Evolutionary conservation across 2,113 vertebrate species (phyloP), one percentile per base, ranked within the genome.

Genomic region (Pelobates fuscus): DNA sequence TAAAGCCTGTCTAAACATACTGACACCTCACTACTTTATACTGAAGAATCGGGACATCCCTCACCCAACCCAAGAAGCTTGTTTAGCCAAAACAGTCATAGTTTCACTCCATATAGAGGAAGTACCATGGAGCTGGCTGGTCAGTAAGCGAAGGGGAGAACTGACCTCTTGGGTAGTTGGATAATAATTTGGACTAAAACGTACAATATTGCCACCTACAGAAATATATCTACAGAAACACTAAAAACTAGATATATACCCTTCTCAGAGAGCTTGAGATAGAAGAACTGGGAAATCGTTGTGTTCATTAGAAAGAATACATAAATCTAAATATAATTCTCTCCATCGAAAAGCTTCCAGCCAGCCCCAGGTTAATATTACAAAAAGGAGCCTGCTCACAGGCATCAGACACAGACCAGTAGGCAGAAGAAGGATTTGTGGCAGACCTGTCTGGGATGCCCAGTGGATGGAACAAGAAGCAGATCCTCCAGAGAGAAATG

Each of bases 401-500:
- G 64, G 37, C 44, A 27, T 52, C 25, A 67, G 73, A 76, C 73
- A 76, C 73, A 76, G 64, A 76, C 73, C 64, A 76, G 64, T 41
- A 76, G 73, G 67, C 64, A 67, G 64, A 67, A 60, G 54, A 76
- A 66, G 54, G 73, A 52, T 57, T 60, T 57, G 63, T 61, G 73
- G 64, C 73, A 76, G 73, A 76, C 73, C 64, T 76, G 63, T 58
- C 73, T 76, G 64, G 73, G 44, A 32, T 43, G 73, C 64, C 73
- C 64, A 18, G 73, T 55, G 25, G 52, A 67, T 46, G 73, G 73
- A n/a, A 76, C 37, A 41, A 76, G 73, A 21, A 76, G 41, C 54
- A 76, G 23, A 76, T 76, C 73, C 73, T 76, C 55, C 64, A 76
- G 73, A 30, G 27, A 52, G 32, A 76, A 44, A 60, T n/a, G 25